Evolutionary conservation across 2,797 vertebrate species (phyloP).

Genomic region (Okamejei kenojei): DNA sequence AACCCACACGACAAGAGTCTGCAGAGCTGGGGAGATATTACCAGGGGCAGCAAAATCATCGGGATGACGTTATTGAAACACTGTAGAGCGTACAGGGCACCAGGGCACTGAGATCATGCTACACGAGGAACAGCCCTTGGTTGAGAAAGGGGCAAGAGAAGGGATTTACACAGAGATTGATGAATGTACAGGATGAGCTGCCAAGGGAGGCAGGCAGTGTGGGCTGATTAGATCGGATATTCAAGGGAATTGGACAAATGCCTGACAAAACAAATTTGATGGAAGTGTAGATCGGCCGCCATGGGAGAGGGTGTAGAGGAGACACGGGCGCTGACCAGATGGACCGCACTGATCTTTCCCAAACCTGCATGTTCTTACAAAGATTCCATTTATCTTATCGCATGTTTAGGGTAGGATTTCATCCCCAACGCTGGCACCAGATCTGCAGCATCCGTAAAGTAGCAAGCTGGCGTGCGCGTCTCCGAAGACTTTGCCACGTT

Average conservation of each 20-base stretch:
- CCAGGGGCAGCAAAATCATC: neutral
- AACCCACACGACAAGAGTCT: neutral
- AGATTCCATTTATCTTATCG: constrained; percentile 31
- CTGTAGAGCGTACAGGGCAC: too few relatives aligned
- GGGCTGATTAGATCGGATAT: neutral
- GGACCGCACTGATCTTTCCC: neutral
- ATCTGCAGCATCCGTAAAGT: constrained; percentile 18
- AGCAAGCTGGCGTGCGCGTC: constrained; percentile 11
- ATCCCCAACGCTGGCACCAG: neutral
- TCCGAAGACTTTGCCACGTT: neutral
- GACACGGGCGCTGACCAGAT: neutral
- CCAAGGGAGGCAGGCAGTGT: neutral
- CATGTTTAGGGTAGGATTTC: constrained; percentile 21
- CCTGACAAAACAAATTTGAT: neutral
- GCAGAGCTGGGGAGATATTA: neutral
- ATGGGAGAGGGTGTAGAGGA: neutral
- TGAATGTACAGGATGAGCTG: neutral
- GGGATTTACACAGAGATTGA: neutral
- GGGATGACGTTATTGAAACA: neutral
- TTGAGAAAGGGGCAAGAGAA: neutral
- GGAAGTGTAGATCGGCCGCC: neutral
- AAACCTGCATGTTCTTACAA: neutral
- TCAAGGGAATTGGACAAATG: neutral
- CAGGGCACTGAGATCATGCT: neutral
- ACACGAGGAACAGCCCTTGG: neutral